A percentile compares a stretch with the other conserved stretches of the same genome.
These are phyloP conservation scores for Alloscopus bannaensis DNA, from an alignment of 2,888 invertebrate genomes.

Conservation along the genomic window DNA sequence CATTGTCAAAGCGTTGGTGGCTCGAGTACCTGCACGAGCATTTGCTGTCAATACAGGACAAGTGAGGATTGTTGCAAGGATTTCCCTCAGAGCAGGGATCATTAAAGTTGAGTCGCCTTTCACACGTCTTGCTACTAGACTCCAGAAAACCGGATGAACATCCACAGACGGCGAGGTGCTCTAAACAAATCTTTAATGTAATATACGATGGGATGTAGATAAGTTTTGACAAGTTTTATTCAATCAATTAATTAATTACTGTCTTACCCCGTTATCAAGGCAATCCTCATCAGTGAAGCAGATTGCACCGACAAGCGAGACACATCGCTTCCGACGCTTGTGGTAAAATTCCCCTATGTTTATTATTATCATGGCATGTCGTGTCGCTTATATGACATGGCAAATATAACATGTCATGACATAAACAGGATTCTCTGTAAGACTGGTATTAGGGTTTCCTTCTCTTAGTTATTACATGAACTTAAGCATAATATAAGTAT, in stretches of 20 bases:
- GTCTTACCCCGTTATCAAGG: conserved; percentile 55
- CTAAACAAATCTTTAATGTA: too few species aligned
- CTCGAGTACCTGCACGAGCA: conserved; percentile 66
- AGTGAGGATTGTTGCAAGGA: conserved; percentile 65
- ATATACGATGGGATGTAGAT: too few species aligned
- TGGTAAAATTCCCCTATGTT: conserved; percentile 67
- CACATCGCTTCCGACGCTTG: conserved; percentile 60
- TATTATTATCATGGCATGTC: too few species aligned
- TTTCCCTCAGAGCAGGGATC: conserved; percentile 47
- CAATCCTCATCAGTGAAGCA: conserved; percentile 68
- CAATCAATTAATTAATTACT: too few species aligned
- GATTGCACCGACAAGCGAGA: conserved; percentile 51
- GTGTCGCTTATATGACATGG: too few species aligned
- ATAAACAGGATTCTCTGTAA: too few species aligned
- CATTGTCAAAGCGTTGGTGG: conserved; percentile 63
- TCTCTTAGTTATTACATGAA: too few species aligned
- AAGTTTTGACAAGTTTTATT: too few species aligned
- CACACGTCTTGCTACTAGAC: conserved; percentile 55
- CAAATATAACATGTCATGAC: too few species aligned
- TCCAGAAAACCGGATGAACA: conserved; percentile 57
- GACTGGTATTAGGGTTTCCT: too few species aligned
- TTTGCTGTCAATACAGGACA: conserved; percentile 58
- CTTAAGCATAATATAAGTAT: too few species aligned
- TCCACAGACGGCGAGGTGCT: conserved; percentile 57
- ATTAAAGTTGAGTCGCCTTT: conserved; percentile 55